Evolutionary conservation across 2,797 vertebrate genomes (phyloP).

Genomic region (Psittacula derbiana): DNA sequence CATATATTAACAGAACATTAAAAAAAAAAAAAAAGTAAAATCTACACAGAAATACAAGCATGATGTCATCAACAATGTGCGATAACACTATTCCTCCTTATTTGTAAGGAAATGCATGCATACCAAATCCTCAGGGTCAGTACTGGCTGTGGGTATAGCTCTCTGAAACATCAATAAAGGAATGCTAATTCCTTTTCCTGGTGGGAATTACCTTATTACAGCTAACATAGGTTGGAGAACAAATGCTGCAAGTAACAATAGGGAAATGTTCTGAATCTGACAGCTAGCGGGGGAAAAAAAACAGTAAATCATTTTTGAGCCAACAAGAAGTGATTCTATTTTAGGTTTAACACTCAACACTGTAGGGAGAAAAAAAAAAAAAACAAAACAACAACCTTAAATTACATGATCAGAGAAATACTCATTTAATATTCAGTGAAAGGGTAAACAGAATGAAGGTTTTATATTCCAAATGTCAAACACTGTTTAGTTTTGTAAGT

Average conservation of each 20-base stretch:
- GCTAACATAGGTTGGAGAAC: neutral
- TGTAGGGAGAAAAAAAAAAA: neutral
- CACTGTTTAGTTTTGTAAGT: neutral
- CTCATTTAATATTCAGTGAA: neutral
- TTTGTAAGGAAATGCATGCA: neutral
- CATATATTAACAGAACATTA: neutral
- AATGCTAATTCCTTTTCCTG: constrained; percentile 36
- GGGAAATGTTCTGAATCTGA: neutral
- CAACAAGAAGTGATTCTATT: neutral
- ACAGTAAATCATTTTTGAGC: neutral
- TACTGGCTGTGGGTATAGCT: neutral
- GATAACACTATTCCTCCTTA: neutral
- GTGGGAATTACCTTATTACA: constrained; percentile 8
- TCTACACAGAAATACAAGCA: neutral
- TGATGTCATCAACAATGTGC: neutral
- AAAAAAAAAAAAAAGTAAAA: neutral
- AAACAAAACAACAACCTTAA: neutral
- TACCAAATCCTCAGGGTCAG: neutral
- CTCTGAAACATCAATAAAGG: constrained; percentile 35
- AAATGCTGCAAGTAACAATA: neutral
- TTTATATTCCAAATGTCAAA: neutral
- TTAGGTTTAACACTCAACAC: neutral
- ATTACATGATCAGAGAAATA: neutral
- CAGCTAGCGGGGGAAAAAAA: neutral
- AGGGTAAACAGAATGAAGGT: neutral